Evolutionary conservation across 2,113 vertebrate species (phyloP).

Genomic region (Mustela nigripes): DNA sequence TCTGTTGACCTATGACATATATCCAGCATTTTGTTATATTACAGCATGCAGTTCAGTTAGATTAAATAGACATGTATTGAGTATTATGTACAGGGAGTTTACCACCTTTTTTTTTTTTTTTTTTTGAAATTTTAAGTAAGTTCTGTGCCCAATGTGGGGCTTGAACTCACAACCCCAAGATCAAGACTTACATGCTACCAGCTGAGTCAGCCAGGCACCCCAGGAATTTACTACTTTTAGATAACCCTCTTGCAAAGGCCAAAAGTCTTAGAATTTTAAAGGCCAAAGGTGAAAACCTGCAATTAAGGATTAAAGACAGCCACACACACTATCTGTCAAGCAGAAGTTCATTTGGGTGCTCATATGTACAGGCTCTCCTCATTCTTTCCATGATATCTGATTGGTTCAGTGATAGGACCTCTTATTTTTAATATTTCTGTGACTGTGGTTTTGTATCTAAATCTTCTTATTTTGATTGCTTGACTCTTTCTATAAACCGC

Average conservation of each 20-base stretch:
- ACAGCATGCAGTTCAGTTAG: not conserved
- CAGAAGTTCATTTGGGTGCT: not conserved
- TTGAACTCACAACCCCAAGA: not conserved
- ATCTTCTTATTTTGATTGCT: conserved; percentile 1
- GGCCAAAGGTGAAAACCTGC: not conserved
- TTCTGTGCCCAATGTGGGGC: not conserved
- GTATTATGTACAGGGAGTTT: not conserved
- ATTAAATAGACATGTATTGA: not conserved
- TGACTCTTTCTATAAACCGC: not conserved
- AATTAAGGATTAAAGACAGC: not conserved
- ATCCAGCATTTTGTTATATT: not conserved
- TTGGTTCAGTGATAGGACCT: not conserved
- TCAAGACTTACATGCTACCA: not conserved
- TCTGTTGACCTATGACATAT: not conserved
- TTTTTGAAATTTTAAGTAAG: not conserved
- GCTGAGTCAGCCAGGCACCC: not conserved
- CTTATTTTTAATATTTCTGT: conserved; percentile 31
- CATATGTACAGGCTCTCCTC: not conserved
- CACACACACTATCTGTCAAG: not conserved
- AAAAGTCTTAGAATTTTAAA: not conserved
- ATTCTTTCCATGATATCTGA: not conserved
- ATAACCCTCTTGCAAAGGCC: not conserved
- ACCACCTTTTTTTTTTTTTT: not conserved
- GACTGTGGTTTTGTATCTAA: not conserved
- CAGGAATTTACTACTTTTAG: not conserved